Percentiles rank a stretch among this genome's conserved stretches.
These are phyloP conservation scores for Chalcosyrphus nemorum DNA, from an alignment of 2,888 invertebrate species.

Conservation along the genomic window DNA sequence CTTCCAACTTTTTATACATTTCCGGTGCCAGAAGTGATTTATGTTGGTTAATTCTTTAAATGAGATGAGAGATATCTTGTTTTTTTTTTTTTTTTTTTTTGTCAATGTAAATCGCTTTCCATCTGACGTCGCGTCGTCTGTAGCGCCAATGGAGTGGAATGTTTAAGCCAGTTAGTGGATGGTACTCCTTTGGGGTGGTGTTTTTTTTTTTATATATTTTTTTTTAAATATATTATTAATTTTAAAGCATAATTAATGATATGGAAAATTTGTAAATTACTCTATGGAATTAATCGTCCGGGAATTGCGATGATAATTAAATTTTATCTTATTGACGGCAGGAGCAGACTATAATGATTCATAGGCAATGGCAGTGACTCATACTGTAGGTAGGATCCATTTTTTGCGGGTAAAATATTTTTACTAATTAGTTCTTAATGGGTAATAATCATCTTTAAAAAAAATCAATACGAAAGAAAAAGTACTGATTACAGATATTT, in stretches of 20 bases:
- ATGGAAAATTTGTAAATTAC: slow-evolving; percentile 60
- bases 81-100: slow-evolving; percentile 32
- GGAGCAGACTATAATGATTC: background rate
- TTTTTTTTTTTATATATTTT: background rate
- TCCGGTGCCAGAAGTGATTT: slow-evolving; percentile 43
- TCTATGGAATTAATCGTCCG: slow-evolving; percentile 37
- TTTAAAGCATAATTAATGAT: slow-evolving; percentile 60
- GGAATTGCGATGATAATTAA: slow-evolving; percentile 52
- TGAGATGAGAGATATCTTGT: slow-evolving; percentile 17
- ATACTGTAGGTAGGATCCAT: background rate
- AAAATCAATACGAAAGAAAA: background rate
- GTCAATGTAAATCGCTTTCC: slow-evolving; percentile 30
- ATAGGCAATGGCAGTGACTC: background rate
- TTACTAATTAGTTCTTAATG: background rate
- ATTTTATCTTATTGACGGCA: slow-evolving; percentile 31
- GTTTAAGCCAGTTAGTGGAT: slow-evolving; percentile 20
- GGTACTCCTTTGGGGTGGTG: background rate
- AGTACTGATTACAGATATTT: background rate
- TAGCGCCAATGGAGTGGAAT: slow-evolving; percentile 25
- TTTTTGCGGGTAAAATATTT: background rate
- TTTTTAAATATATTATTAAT: too few relatives aligned
- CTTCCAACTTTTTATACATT: background rate
- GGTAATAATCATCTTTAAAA: background rate
- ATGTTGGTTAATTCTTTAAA: slow-evolving; percentile 48
- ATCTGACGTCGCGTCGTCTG: background rate